phyloP scores from a whole-genome alignment of 2,113 vertebrate genomes.

The Sitta europaea region DNA sequence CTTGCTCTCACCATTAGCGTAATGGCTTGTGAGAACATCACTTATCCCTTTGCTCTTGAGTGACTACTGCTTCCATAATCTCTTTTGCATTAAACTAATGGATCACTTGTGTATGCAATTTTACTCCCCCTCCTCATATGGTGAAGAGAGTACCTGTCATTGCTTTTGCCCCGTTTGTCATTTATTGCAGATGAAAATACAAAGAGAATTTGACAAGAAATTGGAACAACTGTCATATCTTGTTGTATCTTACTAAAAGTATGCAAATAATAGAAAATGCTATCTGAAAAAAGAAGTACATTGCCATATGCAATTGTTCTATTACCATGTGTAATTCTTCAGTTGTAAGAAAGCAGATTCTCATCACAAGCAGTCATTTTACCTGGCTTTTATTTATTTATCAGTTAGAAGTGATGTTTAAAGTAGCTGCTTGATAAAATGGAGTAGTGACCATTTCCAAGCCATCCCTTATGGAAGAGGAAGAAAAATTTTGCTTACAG shows the following conservation, averaged over 20 bases:
- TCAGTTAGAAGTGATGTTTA: neutral
- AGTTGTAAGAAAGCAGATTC: neutral
- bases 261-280: constrained; percentile 14
- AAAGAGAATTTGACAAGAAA: constrained; percentile 36
- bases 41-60: constrained; percentile 29
- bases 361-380: neutral
- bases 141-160: neutral
- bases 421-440: neutral
- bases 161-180: constrained; percentile 11
- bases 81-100: constrained; percentile 25
- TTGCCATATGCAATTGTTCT: neutral
- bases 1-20: neutral
- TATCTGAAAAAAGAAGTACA: neutral
- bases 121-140: neutral
- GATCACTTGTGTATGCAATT: neutral
- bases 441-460: neutral
- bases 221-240: neutral
- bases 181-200: neutral
- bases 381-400: neutral
- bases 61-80: neutral
- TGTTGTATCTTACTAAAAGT: neutral
- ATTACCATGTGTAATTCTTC: neutral
- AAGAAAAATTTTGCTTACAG: neutral
- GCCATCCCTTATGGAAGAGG: neutral
- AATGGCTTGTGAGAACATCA: constrained; percentile 21